Conservation (phyloP, 2,888 invertebrate genomes). For the Lithophane ornitopus region DNA sequence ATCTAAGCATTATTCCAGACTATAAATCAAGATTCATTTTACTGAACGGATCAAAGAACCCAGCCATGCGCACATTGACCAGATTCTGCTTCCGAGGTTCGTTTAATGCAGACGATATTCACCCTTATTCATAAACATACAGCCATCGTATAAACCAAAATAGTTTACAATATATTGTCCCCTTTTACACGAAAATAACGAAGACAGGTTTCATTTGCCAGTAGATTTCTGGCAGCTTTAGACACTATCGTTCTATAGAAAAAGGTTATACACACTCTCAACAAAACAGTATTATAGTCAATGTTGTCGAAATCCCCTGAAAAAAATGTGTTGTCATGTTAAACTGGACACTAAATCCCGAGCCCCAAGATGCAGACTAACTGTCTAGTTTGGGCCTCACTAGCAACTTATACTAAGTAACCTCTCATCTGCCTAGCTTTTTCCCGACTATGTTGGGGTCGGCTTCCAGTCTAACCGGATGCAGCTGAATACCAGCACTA, state of each 20-base stretch:
- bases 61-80: conserved; percentile 50
- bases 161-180: background rate
- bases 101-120: conserved; percentile 31
- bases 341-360: background rate
- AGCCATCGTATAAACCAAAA: background rate
- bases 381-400: background rate
- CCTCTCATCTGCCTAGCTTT: too few species aligned
- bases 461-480: too few species aligned
- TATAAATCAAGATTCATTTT: conserved; percentile 44
- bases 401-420: background rate
- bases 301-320: background rate
- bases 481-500: too few species aligned
- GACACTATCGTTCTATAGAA: background rate
- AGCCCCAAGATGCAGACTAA: background rate
- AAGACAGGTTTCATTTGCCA: background rate
- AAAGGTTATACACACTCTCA: too few species aligned
- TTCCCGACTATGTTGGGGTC: too few species aligned
- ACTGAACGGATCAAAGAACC: conserved; percentile 47
- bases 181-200: background rate
- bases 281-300: background rate
- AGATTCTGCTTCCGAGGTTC: conserved; percentile 29
- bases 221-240: background rate
- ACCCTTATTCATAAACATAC: conserved; percentile 36
- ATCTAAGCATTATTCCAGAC: conserved; percentile 35
- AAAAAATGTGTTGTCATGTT: background rate